phyloP scores from a whole-genome alignment of 2,888 invertebrate species.

The Hirudinaria manillensis region DNA sequence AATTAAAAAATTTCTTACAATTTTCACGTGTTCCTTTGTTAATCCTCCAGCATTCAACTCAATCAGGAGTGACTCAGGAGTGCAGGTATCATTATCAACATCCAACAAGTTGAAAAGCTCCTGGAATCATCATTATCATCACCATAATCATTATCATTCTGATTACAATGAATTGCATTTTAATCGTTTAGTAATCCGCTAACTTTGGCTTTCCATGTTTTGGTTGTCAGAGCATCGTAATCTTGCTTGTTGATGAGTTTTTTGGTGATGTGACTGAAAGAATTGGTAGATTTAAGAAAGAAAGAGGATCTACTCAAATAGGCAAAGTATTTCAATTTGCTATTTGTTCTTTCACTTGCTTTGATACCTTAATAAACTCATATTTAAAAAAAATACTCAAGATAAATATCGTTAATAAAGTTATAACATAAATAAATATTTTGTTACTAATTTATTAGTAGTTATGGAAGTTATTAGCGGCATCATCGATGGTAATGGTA shows the following conservation, averaged over 20 bases:
- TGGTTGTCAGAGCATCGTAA: constrained; percentile 51
- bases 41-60: constrained; percentile 52
- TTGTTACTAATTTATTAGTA: too few relatives aligned
- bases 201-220: constrained; percentile 52
- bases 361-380: too few relatives aligned
- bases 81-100: constrained; percentile 42
- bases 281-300: too few relatives aligned
- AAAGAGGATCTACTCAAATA: too few relatives aligned
- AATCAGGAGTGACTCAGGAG: constrained; percentile 44
- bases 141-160: not conserved
- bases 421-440: not conserved
- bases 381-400: constrained; percentile 8
- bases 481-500: too few relatives aligned
- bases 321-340: too few relatives aligned
- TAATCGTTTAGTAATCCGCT: not conserved
- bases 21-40: constrained; percentile 46
- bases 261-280: constrained; percentile 49
- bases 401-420: not conserved
- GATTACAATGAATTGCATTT: not conserved
- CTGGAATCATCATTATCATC: constrained; percentile 38
- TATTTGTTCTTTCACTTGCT: too few relatives aligned
- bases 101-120: constrained; percentile 49
- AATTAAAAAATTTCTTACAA: constrained; percentile 40
- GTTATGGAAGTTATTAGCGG: too few relatives aligned
- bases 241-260: constrained; percentile 52